Evolutionary conservation across 2,888 invertebrate species (phyloP).

Genomic region (Taenaris catops): DNA sequence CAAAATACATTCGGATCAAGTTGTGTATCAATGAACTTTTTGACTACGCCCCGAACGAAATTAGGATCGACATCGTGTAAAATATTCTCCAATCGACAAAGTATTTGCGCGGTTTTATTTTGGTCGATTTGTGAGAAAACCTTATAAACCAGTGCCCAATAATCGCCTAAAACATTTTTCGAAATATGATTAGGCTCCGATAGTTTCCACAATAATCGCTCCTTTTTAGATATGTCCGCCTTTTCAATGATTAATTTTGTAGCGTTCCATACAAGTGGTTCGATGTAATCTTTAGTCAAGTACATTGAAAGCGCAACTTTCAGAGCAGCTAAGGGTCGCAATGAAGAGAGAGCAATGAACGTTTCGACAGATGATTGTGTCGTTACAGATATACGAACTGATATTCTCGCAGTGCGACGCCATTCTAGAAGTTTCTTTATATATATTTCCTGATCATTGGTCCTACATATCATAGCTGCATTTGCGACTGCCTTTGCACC

Average conservation of each 20-base stretch:
- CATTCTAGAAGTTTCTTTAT: slow-evolving; percentile 33
- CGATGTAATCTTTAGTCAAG: slow-evolving; percentile 23
- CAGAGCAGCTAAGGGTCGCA: slow-evolving; percentile 36
- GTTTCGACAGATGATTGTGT: slow-evolving; percentile 26
- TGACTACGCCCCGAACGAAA: slow-evolving; percentile 28
- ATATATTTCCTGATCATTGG: slow-evolving; percentile 27
- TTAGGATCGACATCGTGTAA: slow-evolving; percentile 31
- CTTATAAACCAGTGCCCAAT: slow-evolving; percentile 35
- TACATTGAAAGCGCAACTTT: slow-evolving; percentile 34
- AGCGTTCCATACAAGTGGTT: slow-evolving; percentile 38
- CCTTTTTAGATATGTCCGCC: slow-evolving; percentile 26
- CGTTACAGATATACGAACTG: slow-evolving; percentile 35
- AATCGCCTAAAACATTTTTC: slow-evolving; percentile 35
- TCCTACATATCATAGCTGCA: slow-evolving; percentile 33
- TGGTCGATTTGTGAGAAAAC: slow-evolving; percentile 25
- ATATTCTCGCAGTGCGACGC: slow-evolving; percentile 35
- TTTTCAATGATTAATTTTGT: slow-evolving; percentile 34
- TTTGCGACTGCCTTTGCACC: slow-evolving; percentile 48
- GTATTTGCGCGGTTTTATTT: slow-evolving; percentile 24
- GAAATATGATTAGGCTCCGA: slow-evolving; percentile 31
- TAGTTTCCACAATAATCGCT: slow-evolving; percentile 16
- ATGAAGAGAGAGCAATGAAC: slow-evolving; percentile 28
- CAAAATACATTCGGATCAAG: slow-evolving; percentile 23
- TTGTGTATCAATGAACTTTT: slow-evolving; percentile 25
- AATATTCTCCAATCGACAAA: slow-evolving; percentile 32